Percentiles rank a stretch among this genome's conserved stretches.
phyloP scores from a whole-genome alignment of 2,888 invertebrate genomes.

The Oxytorus armatus region DNA sequence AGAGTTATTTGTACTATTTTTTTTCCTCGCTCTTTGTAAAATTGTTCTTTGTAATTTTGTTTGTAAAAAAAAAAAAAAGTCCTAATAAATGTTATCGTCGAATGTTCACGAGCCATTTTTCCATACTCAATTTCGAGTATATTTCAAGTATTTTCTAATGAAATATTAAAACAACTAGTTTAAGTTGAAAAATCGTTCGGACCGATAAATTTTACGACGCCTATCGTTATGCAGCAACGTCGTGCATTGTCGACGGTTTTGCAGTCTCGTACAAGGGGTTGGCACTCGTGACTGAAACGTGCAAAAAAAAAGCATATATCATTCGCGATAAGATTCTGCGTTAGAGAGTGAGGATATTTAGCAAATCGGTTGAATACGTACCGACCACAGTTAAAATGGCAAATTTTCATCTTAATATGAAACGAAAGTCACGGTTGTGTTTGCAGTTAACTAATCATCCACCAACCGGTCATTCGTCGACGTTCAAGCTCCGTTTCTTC shows the following conservation, averaged over 20 bases:
- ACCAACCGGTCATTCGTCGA: slow-evolving; percentile 63
- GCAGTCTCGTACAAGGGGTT: background rate
- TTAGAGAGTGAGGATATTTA: background rate
- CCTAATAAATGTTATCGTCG: slow-evolving; percentile 48
- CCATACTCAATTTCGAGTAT: background rate
- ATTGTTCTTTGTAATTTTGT: slow-evolving; percentile 51
- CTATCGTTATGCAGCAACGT: slow-evolving; percentile 56
- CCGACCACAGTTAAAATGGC: slow-evolving; percentile 51
- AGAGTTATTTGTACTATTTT: background rate
- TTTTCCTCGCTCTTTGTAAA: slow-evolving; percentile 10
- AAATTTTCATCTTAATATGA: background rate
- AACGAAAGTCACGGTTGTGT: background rate
- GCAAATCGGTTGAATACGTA: slow-evolving; percentile 17
- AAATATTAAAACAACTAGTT: background rate
- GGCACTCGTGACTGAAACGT: background rate
- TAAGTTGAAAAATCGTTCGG: background rate
- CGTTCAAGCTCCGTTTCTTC: slow-evolving; percentile 25
- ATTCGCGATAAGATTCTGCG: slow-evolving; percentile 36
- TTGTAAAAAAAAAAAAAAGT: slow-evolving; percentile 35
- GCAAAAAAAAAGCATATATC: slow-evolving; percentile 51
- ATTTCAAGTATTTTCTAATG: background rate
- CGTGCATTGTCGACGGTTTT: slow-evolving; percentile 19
- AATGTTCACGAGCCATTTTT: background rate
- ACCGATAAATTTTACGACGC: slow-evolving; percentile 33
- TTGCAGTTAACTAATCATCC: slow-evolving; percentile 61